Conservation (phyloP, 2,888 invertebrate genomes). For the Lingula anatina region DNA sequence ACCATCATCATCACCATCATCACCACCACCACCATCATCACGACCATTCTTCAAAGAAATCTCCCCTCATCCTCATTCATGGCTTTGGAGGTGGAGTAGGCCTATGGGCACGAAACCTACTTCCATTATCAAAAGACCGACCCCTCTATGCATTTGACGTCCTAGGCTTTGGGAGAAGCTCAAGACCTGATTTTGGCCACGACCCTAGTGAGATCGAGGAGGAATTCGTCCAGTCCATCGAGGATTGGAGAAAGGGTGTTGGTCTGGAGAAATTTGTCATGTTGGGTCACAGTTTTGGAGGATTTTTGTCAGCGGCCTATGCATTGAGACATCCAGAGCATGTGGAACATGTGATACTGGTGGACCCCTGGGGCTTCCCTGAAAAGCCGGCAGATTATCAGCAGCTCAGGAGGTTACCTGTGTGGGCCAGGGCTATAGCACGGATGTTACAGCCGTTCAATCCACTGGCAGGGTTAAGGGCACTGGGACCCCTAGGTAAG, state of each 20-base stretch:
- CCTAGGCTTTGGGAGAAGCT: conserved; percentile 84
- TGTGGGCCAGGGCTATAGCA: conserved; percentile 77
- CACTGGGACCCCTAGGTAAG: conserved; percentile 76
- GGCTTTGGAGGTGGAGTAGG: conserved; percentile 92
- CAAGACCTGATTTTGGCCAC: conserved; percentile 75
- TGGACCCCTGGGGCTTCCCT: conserved; percentile 78
- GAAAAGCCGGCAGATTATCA: conserved; percentile 28
- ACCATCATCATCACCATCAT: no score
- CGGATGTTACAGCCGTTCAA: conserved; percentile 78
- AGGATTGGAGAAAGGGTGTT: conserved; percentile 91
- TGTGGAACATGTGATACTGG: conserved; percentile 85
- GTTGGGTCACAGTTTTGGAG: conserved; percentile 89
- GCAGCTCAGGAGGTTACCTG: conserved; percentile 60
- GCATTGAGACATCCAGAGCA: conserved; percentile 69
- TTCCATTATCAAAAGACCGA: conserved; percentile 66
- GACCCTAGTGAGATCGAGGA: conserved; percentile 77
- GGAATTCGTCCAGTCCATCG: conserved; percentile 84
- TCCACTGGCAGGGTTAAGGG: conserved; percentile 85
- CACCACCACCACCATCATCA: no score
- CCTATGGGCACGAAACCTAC: conserved; percentile 89
- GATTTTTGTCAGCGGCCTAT: conserved; percentile 43
- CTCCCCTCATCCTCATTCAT: conserved; percentile 83
- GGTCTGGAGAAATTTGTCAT: conserved; percentile 80
- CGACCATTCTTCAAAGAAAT: no score
- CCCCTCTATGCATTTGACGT: conserved; percentile 86